These are phyloP conservation scores for Petrolisthes cinctipes DNA, from an alignment of 2,888 invertebrate species.

Conservation along the genomic window DNA sequence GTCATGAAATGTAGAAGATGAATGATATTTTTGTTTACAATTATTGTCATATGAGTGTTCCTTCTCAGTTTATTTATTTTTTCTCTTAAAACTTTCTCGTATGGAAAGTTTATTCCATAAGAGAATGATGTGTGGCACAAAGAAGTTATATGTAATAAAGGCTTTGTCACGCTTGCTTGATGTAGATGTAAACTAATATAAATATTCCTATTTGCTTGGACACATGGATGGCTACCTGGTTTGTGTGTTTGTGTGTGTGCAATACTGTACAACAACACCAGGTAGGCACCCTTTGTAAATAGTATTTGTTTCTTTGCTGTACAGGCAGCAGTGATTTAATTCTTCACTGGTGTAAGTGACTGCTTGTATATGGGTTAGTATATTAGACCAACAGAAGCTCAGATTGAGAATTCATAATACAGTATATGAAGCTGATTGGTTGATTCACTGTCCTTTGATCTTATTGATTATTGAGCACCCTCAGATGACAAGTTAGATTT, in stretches of 20 bases:
- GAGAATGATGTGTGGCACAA: constrained; percentile 7
- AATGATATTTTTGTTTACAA: not conserved
- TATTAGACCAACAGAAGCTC: not conserved
- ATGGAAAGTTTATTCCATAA: not conserved
- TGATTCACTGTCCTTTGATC: not conserved
- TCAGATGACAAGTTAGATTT: not conserved
- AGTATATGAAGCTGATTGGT: not conserved
- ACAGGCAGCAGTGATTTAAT: not conserved
- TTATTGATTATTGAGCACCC: not conserved
- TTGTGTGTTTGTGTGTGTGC: not conserved
- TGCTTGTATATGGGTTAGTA: not conserved
- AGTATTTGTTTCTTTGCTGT: not conserved
- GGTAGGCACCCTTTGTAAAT: not conserved
- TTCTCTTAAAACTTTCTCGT: constrained; percentile 6
- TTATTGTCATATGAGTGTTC: not conserved
- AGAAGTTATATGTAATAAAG: not conserved
- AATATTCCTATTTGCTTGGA: not conserved
- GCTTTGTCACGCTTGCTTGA: constrained; percentile 2
- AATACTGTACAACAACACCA: not conserved
- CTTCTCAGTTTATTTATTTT: constrained; percentile 4
- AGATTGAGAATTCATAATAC: not conserved
- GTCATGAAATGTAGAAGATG: too few species aligned
- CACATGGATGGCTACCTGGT: not conserved
- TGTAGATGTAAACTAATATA: not conserved
- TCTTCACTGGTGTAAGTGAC: not conserved